phyloP scores from a whole-genome alignment of 2,113 vertebrate species.

The Danionella cerebrum region DNA sequence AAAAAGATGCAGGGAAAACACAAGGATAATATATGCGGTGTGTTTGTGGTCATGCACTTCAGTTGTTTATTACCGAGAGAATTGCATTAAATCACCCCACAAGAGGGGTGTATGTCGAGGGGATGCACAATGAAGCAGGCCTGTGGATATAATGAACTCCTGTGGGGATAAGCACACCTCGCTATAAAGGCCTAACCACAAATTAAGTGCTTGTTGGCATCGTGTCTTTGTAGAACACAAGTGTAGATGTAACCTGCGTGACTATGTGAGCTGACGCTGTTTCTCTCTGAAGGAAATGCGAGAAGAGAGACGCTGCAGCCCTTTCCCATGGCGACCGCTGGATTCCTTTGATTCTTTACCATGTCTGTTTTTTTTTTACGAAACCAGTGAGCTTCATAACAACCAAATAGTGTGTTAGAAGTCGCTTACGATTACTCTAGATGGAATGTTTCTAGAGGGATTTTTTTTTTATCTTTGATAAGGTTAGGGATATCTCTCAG shows the following conservation, averaged over 20 bases:
- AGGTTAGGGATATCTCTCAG: too few species aligned
- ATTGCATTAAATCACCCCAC: conserved; percentile 74
- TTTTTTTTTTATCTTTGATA: too few species aligned
- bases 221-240: conserved; percentile 63
- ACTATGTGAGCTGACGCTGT: conserved; percentile 16
- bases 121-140: conserved; percentile 60
- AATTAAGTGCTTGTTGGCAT: conserved; percentile 72
- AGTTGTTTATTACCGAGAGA: conserved; percentile 73
- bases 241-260: conserved; percentile 44
- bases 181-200: conserved; percentile 73
- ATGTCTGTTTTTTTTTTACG: conserved; percentile 1
- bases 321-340: neutral
- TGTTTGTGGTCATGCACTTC: conserved; percentile 75
- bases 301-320: conserved; percentile 29
- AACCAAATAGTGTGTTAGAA: too few species aligned
- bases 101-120: conserved; percentile 65
- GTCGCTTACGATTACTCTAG: too few species aligned
- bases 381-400: too few species aligned
- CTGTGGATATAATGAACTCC: conserved; percentile 76
- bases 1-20: conserved; percentile 36
- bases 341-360: neutral
- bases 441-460: too few species aligned
- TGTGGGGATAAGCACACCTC: conserved; percentile 70
- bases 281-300: conserved; percentile 31
- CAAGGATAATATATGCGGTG: conserved; percentile 68